Evolutionary conservation across 1,140 invertebrate genomes (phyloP), one percentile per base, ranked within the genome.

Genomic region (fruit fly (Drosophila melanogaster)): DNA sequence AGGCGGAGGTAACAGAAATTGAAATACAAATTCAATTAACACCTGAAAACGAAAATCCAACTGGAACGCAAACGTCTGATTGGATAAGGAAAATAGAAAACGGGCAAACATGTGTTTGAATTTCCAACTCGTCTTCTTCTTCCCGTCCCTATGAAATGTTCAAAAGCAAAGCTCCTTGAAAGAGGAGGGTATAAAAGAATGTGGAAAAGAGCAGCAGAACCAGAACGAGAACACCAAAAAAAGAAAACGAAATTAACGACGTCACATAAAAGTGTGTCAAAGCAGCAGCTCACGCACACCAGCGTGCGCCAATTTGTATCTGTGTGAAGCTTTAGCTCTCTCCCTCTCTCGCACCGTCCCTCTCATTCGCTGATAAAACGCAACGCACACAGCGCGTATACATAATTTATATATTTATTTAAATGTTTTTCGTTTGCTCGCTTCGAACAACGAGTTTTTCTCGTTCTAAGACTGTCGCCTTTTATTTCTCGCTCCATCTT

Each of bases 241-340:
- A 80, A 77, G n/a, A n/a, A 67, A 89, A 87, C 71, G 76, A 87
- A 89, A 84, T 84, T 89, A 59, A 91, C 90, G 79, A 91, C 90
- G 90, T 91, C 90, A 91, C 86, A 83, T 79, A 84, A 91, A 91
- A 91, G 77, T 91, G 90, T 91, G 90, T 91, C 90, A 90, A 89
- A 90, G 84, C 76, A 89, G 83, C 83, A 51, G 49, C 30, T 79
- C 55, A 41, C 69, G 61, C 72, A 66, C 58, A 71, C 54, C 3
- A 59, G 14, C 2, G 0, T 8, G 17, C 24, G 19, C 26, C 41
- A 24, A 14, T 26, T 50, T 55, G 30, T 58, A 67, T 26, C 37
- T 73, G 58, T 57, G 44, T 67, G 67, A 69, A 79, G 79, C 84
- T 87, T 84, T 87, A 70, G 65, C 38, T 43, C 75, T 64, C 50